Conservation (phyloP, 1,140 invertebrate genomes). For the Matsumurasca onukii region DNA sequence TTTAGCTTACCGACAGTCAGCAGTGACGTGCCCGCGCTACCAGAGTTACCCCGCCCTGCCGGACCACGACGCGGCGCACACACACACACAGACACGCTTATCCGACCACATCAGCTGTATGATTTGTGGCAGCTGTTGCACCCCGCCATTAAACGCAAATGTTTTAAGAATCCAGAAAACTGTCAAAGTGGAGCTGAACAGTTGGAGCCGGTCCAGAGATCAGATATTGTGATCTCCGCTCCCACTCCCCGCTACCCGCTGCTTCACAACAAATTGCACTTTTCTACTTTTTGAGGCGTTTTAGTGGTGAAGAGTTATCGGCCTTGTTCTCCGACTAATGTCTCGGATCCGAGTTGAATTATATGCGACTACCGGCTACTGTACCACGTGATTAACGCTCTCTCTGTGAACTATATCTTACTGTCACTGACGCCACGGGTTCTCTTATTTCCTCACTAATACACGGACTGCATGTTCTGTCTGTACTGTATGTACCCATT, state of each 20-base stretch:
- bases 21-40: too few relatives aligned
- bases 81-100: too few relatives aligned
- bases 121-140: not conserved
- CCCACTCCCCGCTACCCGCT: not conserved
- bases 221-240: not conserved
- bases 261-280: slow-evolving; percentile 1
- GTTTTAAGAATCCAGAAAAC: not conserved
- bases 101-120: not conserved
- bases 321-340: too few relatives aligned
- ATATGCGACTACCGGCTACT: not conserved
- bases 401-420: too few relatives aligned
- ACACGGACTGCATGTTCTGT: too few relatives aligned
- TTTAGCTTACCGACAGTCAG: too few relatives aligned
- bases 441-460: too few relatives aligned
- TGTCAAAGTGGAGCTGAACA: not conserved
- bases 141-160: not conserved
- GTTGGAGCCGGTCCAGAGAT: not conserved
- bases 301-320: not conserved
- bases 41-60: too few relatives aligned
- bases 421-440: too few relatives aligned
- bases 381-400: too few relatives aligned
- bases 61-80: too few relatives aligned
- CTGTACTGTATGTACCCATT: too few relatives aligned
- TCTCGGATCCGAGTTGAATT: not conserved
- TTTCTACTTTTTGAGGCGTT: not conserved